Percentiles rank a stretch among this genome's conserved stretches.
These are phyloP conservation scores for Sinelater perroti DNA, from an alignment of 2,888 invertebrate genomes.

Conservation along the genomic window DNA sequence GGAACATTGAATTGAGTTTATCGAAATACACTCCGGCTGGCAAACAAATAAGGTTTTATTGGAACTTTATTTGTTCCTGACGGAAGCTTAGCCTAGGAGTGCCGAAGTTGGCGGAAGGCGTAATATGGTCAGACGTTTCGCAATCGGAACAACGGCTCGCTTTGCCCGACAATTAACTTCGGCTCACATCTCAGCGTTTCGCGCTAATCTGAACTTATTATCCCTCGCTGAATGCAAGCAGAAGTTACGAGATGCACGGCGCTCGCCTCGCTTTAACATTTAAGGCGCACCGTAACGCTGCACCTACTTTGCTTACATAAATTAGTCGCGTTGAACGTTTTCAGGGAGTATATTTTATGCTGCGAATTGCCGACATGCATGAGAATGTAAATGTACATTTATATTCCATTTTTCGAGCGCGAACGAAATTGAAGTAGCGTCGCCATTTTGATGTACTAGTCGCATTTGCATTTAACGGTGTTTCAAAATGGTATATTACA, in stretches of 20 bases:
- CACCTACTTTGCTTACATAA: constrained; percentile 17
- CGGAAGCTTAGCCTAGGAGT: constrained; percentile 3
- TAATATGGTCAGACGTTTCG: no score
- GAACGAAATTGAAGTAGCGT: constrained; percentile 6
- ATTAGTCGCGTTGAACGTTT: constrained; percentile 14
- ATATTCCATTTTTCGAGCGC: constrained; percentile 6
- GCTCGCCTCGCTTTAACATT: not conserved
- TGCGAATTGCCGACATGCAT: constrained; percentile 7
- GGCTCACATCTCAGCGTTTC: not conserved
- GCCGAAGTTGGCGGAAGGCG: no score
- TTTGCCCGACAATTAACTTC: not conserved
- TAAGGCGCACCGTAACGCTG: constrained; percentile 13
- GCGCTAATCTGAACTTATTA: constrained; percentile 9
- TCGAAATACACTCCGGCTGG: constrained; percentile 13
- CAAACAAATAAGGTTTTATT: constrained; percentile 18
- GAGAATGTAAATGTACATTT: constrained; percentile 14
- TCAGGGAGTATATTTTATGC: constrained; percentile 18
- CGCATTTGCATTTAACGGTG: no score
- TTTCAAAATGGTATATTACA: no score
- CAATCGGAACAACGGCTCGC: no score
- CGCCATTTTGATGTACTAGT: constrained; percentile 10
- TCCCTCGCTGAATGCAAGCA: not conserved
- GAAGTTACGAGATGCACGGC: not conserved
- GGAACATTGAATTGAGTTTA: constrained; percentile 16
- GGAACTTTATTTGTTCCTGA: constrained; percentile 9